A percentile compares a stretch with the other conserved stretches of the same genome.
These are phyloP conservation scores for Staurois parvus DNA, from an alignment of 2,797 vertebrate genomes.

Conservation along the genomic window DNA sequence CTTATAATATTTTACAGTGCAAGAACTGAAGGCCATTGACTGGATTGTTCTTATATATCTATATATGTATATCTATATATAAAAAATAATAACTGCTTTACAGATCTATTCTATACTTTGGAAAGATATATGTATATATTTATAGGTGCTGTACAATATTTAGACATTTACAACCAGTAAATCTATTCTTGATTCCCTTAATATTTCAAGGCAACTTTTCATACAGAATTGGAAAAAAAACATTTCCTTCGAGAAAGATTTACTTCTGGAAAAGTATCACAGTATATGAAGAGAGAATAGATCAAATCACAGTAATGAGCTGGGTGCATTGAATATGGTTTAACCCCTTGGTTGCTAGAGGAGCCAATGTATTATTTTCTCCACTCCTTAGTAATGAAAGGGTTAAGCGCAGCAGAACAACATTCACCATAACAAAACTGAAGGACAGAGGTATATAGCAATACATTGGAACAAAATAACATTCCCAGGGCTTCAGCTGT, in stretches of 20 bases:
- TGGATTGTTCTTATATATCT: constrained; percentile 76
- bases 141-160: constrained; percentile 99
- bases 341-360: neutral
- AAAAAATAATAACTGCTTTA: constrained; percentile 99
- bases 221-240: constrained; percentile 73
- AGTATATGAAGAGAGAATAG: constrained; percentile 59
- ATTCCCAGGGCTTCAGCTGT: neutral
- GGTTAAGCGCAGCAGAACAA: constrained; percentile 24
- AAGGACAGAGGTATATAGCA: constrained; percentile 43
- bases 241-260: constrained; percentile 73
- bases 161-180: constrained; percentile 98
- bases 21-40: constrained; percentile 84
- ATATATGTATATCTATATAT: constrained; percentile 82
- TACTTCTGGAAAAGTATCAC: constrained; percentile 73
- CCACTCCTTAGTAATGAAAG: constrained; percentile 22
- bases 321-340: constrained; percentile 15
- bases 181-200: constrained; percentile 77
- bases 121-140: constrained; percentile 81
- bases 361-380: neutral
- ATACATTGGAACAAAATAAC: neutral
- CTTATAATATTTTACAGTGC: constrained; percentile 76
- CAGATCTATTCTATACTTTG: constrained; percentile 91
- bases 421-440: constrained; percentile 41
- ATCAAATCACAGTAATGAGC: constrained; percentile 56
- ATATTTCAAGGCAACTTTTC: constrained; percentile 91